A percentile compares a stretch with the other conserved stretches of the same genome.
These are phyloP conservation scores for Sus scrofa DNA, from an alignment of 2,113 vertebrate genomes.

Conservation along the genomic window T2T-Sscrofa CM000824.6:198595001-198595500, in stretches of 20 bases:
- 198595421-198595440: neutral
- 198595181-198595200: neutral
- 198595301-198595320: neutral
- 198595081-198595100: neutral
- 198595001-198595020: slow-evolving; percentile 16
- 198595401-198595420: neutral
- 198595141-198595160: neutral
- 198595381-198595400: neutral
- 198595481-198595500: too few relatives aligned
- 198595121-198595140: slow-evolving; percentile 29
- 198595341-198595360: neutral
- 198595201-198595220: slow-evolving; percentile 21
- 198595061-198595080: neutral
- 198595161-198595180: neutral
- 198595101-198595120: neutral
- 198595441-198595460: too few relatives aligned
- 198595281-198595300: neutral
- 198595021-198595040: neutral
- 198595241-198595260: slow-evolving; percentile 36
- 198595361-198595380: neutral
- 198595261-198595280: neutral
- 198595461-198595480: too few relatives aligned
- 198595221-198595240: neutral
- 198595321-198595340: neutral
- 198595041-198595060: neutral